phyloP scores from a whole-genome alignment of 2,113 vertebrate species.

The Saguinus midas region DNA sequence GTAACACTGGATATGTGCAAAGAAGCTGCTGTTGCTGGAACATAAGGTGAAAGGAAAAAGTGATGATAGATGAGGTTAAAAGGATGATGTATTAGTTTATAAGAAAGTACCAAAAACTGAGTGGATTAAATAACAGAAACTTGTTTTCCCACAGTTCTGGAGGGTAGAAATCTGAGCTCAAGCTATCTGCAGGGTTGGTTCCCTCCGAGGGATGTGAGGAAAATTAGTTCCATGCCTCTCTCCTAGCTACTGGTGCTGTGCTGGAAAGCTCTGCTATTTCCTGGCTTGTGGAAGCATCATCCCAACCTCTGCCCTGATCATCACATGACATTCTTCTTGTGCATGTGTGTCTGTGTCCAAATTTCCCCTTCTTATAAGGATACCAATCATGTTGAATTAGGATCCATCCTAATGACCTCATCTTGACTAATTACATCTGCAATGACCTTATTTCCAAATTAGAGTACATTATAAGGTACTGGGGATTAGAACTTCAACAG shows the following conservation, averaged over 20 bases:
- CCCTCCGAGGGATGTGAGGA: background rate
- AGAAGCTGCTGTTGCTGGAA: background rate
- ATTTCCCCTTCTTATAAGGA: conserved; percentile 13
- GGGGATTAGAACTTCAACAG: background rate
- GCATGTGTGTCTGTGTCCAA: background rate
- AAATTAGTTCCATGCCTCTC: background rate
- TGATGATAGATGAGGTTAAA: background rate
- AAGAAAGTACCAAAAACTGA: background rate
- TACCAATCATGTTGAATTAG: conserved; percentile 4
- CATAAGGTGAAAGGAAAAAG: background rate
- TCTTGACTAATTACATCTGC: conserved; percentile 28
- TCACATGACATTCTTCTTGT: background rate
- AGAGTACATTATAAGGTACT: background rate
- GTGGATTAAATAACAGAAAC: background rate
- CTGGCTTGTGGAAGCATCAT: background rate
- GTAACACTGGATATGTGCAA: background rate
- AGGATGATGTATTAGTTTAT: background rate
- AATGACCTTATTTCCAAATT: conserved; percentile 15
- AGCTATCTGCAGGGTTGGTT: background rate
- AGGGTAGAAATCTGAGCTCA: background rate
- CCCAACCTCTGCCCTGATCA: background rate
- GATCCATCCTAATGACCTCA: background rate
- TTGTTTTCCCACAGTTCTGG: background rate
- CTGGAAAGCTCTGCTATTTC: background rate
- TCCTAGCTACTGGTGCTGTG: background rate